Evolutionary conservation across 2,797 vertebrate species (phyloP).

Genomic region (Catamblyrhynchus diadema): DNA sequence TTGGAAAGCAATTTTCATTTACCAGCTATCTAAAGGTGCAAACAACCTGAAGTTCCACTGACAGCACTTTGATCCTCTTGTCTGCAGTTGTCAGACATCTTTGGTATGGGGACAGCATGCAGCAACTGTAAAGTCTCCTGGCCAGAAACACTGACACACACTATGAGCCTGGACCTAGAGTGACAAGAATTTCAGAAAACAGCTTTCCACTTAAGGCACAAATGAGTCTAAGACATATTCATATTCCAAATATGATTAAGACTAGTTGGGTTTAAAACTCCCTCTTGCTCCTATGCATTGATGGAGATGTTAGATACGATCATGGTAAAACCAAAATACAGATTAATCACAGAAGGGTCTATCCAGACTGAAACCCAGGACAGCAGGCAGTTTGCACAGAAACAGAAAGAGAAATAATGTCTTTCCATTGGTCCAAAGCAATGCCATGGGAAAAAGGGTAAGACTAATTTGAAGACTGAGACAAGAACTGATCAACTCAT

Average conservation of each 20-base stretch:
- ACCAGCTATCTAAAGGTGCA: constrained; percentile 49
- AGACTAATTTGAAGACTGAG: neutral
- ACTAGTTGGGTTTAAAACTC: neutral
- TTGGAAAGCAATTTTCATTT: constrained; percentile 59
- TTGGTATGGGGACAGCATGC: neutral
- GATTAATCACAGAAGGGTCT: neutral
- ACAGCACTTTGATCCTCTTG: constrained; percentile 11
- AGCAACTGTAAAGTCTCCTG: neutral
- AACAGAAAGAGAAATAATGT: neutral
- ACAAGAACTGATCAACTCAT: neutral
- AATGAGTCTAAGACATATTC: neutral
- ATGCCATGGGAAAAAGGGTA: neutral
- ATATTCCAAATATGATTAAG: neutral
- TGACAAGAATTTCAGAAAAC: neutral
- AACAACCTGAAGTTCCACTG: constrained; percentile 21
- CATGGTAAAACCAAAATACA: neutral
- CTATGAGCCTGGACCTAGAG: neutral
- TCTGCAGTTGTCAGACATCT: neutral
- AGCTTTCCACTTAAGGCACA: neutral
- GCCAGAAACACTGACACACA: neutral
- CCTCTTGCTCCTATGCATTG: neutral
- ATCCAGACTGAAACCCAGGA: neutral
- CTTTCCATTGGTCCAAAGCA: neutral
- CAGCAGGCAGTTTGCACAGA: neutral
- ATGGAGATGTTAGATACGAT: neutral